Base-by-base conservation (phyloP, 2,888 invertebrate species). In the Agriopis leucophaearia region DNA sequence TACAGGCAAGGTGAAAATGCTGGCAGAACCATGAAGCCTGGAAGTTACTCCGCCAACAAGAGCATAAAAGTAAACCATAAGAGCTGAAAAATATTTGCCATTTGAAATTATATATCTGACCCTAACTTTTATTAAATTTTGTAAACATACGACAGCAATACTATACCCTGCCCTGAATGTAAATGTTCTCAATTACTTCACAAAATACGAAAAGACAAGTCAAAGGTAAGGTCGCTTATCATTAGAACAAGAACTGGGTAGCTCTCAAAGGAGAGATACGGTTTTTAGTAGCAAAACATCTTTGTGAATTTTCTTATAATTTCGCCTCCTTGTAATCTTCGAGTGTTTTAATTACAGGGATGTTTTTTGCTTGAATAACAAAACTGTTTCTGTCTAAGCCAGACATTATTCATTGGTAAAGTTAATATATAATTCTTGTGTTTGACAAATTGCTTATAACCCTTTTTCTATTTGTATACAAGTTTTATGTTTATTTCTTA, bases 251-350 rank as follows among this genome's bases (percentile, higher is more conserved):
- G 16, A 48, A n/a, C 45, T 27, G 48, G 38, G 48, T 47, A 57
- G 51, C 47, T 58, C 58, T 64, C 52, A 59, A 59, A 54, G 47
- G 51, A 47, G 54, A 52, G 47, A 48, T 60, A 60, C 60, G 15
- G 50, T n/a, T 35, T 56, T 56, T 54, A 8, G 55, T 55, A 38
- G 52, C 36, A 45, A 58, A 64, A 52, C 51, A 58, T 59, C 38
- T 47, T 16, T 27, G 27, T 8, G 42, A 13, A 51, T 66, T 51
- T 47, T 64, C 58, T 64, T 50, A 57, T 45, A 45, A 64, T 64
- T 56, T 52, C n/a, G 59, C 40, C 54, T 52, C 55, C 65, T 55
- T 65, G 52, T 59, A 56, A 66, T 66, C 60, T 66, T 61, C 38
- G 38, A 55, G 42, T 16, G 54, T 55, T 50, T 48, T 61, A 56